A percentile compares a stretch with the other conserved stretches of the same genome.
Evolutionary conservation across 2,888 invertebrate species (phyloP).

Genomic region (Leptothorax acervorum): DNA sequence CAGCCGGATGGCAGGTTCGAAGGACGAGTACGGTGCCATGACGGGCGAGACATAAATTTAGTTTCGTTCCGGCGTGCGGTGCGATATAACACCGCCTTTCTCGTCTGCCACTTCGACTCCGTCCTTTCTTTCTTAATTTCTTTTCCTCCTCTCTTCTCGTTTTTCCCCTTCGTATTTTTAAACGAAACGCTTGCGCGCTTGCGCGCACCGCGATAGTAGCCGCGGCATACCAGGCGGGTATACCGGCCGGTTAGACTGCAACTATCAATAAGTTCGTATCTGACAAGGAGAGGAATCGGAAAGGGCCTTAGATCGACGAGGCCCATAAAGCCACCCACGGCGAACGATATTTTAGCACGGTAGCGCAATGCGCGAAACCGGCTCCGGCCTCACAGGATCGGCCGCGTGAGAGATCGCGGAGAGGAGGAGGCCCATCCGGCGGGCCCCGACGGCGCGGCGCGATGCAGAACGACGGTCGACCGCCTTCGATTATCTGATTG

Average conservation of each 20-base stretch:
- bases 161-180: constrained; percentile 26
- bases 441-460: constrained; percentile 43
- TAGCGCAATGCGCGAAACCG: constrained; percentile 83
- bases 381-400: constrained; percentile 68
- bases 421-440: constrained; percentile 39
- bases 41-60: constrained; percentile 67
- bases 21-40: constrained; percentile 58
- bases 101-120: constrained; percentile 23
- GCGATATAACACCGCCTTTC: constrained; percentile 41
- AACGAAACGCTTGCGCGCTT: not conserved
- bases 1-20: constrained; percentile 41
- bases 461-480: constrained; percentile 54
- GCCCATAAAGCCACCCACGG: constrained; percentile 84
- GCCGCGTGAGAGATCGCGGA: constrained; percentile 35
- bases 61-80: constrained; percentile 57
- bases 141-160: constrained; percentile 1
- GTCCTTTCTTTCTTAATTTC: constrained; percentile 2
- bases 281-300: constrained; percentile 80
- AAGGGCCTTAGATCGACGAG: constrained; percentile 79
- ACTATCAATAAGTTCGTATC: constrained; percentile 82
- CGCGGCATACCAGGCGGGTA: constrained; percentile 58
- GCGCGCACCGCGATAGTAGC: constrained; percentile 60
- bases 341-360: constrained; percentile 84
- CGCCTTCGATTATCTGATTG: constrained; percentile 80
- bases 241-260: constrained; percentile 66